Base-by-base conservation (phyloP, 2,113 vertebrate genomes). In the Phasianus colchicus region DNA sequence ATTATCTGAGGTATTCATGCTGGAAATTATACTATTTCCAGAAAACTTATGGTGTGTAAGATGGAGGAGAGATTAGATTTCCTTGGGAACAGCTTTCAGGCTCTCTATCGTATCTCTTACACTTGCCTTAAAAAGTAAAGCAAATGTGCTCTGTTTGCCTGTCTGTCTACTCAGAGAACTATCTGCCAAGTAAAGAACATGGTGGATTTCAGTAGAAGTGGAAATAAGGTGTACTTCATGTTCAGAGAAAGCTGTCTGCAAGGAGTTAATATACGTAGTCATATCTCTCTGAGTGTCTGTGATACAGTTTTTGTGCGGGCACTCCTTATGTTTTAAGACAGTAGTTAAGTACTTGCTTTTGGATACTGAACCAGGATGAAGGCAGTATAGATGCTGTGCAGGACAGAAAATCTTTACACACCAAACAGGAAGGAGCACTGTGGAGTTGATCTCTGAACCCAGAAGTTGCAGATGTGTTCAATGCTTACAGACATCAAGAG, bases 251-350 rank as follows among this genome's bases (percentile, higher is more conserved):
- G 14, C 1, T 72, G 70, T 19, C 61, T 64, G 11, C 3, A 40
- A 25, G 25, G 17, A 69, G 24, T 55, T 21, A 21, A 48, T 18
- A 8, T 6, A 43, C 24, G 25, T 29, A 10, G 57, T 29, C 10
- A 74, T 20, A 29, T 3, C 47, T 12, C 1, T 36, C 24, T 45
- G 13, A 10, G 5, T 15, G 24, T 25, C 30, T 42, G 55, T 11
- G 38, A 5, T 14, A 19, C 0, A 1, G 2, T 2, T 48, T 66
- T 57, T 40, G 30, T 48, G 22, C 57, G 42, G 61, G 17, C 36
- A 2, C 13, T 2, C 15, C 13, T 64, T 3, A 2, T 4, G 1
- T 78, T 82, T 36, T 34, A 30, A 70, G 48, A 3, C 1, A 38
- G n/a, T 29, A 14, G n/a, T 45, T 4, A 16, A 43, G 25, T 10